phyloP scores from a whole-genome alignment of 1,140 invertebrate species.

The Drosophila erecta region DNA sequence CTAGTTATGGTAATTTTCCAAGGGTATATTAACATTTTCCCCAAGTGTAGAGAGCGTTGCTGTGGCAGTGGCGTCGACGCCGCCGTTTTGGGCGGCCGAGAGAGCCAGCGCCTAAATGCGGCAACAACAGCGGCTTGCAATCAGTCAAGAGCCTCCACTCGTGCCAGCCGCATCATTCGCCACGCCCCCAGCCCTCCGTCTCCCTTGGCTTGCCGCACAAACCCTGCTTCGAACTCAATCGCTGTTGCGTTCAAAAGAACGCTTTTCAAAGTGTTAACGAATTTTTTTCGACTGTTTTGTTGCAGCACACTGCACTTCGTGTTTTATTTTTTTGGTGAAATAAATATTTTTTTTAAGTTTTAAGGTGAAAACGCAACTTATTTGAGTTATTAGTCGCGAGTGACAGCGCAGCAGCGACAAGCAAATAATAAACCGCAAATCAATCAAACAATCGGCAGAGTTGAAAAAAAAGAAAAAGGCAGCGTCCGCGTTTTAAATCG shows the following conservation, averaged over 20 bases:
- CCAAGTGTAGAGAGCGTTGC: slow-evolving; percentile 8
- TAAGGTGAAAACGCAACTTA: background rate
- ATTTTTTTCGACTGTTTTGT: slow-evolving; percentile 1
- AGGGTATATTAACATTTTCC: background rate
- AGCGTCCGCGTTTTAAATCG: slow-evolving; percentile 25
- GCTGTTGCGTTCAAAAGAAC: slow-evolving; percentile 2
- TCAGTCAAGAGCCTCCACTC: slow-evolving; percentile 82
- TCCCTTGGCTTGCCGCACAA: slow-evolving; percentile 1
- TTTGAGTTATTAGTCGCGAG: background rate
- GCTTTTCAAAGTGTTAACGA: background rate
- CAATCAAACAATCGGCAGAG: slow-evolving; percentile 49
- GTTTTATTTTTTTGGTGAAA: background rate
- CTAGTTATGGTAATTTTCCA: background rate
- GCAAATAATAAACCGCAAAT: slow-evolving; percentile 56
- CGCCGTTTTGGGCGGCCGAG: slow-evolving; percentile 44
- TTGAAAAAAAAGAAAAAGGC: slow-evolving; percentile 2
- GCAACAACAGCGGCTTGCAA: slow-evolving; percentile 67
- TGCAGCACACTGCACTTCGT: slow-evolving; percentile 9
- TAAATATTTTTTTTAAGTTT: background rate
- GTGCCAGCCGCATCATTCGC: slow-evolving; percentile 69
- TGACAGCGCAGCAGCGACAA: slow-evolving; percentile 6
- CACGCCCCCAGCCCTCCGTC: slow-evolving; percentile 13
- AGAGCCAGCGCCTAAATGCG: slow-evolving; percentile 73
- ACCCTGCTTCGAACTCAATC: background rate
- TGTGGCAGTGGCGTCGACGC: slow-evolving; percentile 18